Conservation (phyloP, 2,113 vertebrate genomes). For the Equus quagga region DNA sequence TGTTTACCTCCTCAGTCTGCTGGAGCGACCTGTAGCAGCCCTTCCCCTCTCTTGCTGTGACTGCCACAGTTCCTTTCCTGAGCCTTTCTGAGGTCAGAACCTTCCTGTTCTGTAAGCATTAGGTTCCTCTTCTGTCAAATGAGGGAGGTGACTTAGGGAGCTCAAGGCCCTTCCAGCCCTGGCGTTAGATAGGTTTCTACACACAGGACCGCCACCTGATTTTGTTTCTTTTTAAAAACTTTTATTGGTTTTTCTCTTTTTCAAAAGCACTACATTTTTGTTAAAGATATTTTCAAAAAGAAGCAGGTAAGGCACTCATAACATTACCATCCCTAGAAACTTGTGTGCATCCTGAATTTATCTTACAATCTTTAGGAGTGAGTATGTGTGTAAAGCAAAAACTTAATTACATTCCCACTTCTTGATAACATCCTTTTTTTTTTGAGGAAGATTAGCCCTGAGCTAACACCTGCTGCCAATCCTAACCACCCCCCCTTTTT, state of each 20-base stretch:
- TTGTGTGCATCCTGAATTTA: neutral
- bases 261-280: neutral
- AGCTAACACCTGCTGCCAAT: too few species aligned
- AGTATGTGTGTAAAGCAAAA: neutral
- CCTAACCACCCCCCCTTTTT: too few species aligned
- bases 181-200: neutral
- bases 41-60: neutral
- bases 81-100: neutral
- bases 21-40: neutral
- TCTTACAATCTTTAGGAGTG: neutral
- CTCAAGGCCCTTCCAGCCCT: neutral
- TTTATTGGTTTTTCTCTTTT: neutral
- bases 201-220: neutral
- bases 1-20: neutral
- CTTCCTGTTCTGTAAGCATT: neutral
- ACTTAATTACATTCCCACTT: neutral
- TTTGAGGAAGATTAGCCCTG: too few species aligned
- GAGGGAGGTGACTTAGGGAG: neutral
- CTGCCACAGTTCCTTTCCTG: neutral
- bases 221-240: neutral
- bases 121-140: neutral
- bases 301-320: neutral
- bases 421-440: neutral
- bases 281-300: constrained; percentile 30
- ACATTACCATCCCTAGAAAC: neutral